Conservation (phyloP, 2,113 vertebrate species). For the Chaenogobius annularis region DNA sequence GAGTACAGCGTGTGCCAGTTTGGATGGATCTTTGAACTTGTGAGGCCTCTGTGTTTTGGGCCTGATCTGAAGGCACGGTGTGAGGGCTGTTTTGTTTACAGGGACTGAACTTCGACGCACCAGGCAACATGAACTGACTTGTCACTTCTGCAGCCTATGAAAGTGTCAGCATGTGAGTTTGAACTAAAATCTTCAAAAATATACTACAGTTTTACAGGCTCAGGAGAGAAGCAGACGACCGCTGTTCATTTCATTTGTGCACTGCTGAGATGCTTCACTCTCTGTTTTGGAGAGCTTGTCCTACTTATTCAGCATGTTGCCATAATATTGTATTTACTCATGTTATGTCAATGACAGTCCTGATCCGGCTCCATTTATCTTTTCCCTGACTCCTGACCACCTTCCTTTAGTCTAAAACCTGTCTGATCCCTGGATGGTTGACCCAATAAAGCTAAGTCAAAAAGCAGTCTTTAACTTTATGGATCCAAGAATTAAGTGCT, state of each 20-base stretch:
- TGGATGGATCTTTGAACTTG: conserved; percentile 39
- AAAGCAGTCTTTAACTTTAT: too few relatives aligned
- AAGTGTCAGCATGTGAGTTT: not conserved
- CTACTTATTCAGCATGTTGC: not conserved
- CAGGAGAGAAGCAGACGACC: not conserved
- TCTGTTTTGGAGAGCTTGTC: not conserved
- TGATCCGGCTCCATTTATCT: too few relatives aligned
- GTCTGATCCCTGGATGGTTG: too few relatives aligned
- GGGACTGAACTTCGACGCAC: not conserved
- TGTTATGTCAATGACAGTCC: not conserved
- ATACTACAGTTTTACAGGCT: not conserved
- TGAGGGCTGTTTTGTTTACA: conserved; percentile 21
- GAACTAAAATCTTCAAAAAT: not conserved
- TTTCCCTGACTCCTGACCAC: too few relatives aligned
- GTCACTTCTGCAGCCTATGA: not conserved
- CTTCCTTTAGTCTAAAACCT: too few relatives aligned
- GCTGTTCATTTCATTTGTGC: not conserved
- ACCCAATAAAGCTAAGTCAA: too few relatives aligned
- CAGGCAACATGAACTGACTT: conserved; percentile 7
- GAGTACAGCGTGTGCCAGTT: not conserved
- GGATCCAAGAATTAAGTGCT: too few relatives aligned
- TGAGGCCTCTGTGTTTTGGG: conserved; percentile 17
- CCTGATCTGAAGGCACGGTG: conserved; percentile 5
- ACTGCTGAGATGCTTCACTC: too few relatives aligned
- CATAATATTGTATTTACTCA: not conserved